A percentile compares a stretch with the other conserved stretches of the same genome.
phyloP scores from a whole-genome alignment of 2,113 vertebrate species.

The Platichthys stellatus region DNA sequence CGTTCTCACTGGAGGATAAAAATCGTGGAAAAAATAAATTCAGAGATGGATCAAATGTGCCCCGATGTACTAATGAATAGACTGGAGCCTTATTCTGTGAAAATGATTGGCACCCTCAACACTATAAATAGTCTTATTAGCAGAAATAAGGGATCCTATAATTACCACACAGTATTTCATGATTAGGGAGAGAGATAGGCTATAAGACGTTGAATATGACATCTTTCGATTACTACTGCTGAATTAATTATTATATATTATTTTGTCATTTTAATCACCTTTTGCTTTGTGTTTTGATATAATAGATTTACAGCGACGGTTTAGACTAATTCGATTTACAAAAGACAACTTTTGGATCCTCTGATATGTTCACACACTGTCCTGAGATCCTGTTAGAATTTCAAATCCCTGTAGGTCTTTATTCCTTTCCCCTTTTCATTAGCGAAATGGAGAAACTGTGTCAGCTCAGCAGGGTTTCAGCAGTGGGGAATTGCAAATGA shows the following conservation, averaged over 20 bases:
- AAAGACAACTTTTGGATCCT: not conserved
- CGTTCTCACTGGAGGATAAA: not conserved
- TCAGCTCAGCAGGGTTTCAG: constrained; percentile 50
- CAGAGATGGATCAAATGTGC: not conserved
- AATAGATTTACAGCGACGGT: not conserved
- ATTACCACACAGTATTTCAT: not conserved
- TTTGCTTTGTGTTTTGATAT: not conserved
- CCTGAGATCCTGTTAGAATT: constrained; percentile 2
- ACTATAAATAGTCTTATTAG: not conserved
- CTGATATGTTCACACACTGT: not conserved
- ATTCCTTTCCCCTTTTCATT: constrained; percentile 36
- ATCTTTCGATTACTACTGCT: not conserved
- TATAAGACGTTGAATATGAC: not conserved
- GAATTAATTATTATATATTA: not conserved
- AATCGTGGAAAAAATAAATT: not conserved
- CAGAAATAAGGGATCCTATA: not conserved
- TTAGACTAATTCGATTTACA: not conserved
- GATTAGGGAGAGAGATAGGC: not conserved
- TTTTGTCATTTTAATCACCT: not conserved
- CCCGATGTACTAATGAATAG: not conserved
- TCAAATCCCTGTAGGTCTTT: constrained; percentile 11
- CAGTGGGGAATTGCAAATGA: constrained; percentile 23
- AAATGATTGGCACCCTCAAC: constrained; percentile 3
- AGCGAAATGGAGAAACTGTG: constrained; percentile 34
- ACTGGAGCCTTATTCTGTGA: not conserved